Evolutionary conservation across 2,888 invertebrate genomes (phyloP), one percentile per base, ranked within the genome.

Genomic region (Drosophila mimica): DNA sequence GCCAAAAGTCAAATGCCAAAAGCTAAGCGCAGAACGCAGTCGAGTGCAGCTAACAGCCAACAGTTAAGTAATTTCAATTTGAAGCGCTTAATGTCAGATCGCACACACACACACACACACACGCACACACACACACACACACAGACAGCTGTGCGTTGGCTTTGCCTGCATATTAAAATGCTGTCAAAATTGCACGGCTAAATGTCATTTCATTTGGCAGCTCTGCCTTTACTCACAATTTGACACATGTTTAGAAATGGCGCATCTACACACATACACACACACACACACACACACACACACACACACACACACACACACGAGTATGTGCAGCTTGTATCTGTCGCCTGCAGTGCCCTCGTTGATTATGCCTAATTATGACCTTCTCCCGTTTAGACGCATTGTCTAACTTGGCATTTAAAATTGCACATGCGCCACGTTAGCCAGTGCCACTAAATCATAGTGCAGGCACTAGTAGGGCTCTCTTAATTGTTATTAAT

Each of bases 131-230:
- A 46, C 3, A 43, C 3, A 6, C 43, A 20, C 17, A 11, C n/a
- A 43, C 43, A 43, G 11, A 20, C 11, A 46, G 53, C 7, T 59
- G 31, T 20, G 54, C 11, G 59, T 53, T 74, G 59, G 73, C 54
- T 76, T 70, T 72, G 76, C 70, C 64, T 81, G 84, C 87, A 87
- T 83, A 82, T 87, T 87, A 83, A 87, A 85, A 78, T 74, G 81
- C 76, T 85, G 82, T 85, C 85, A 87, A 87, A 85, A 84, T 68
- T 82, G 80, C 81, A 77, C 87, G 66, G 87, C 84, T 84, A 86
- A 86, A 81, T 84, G 85, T 85, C 85, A 87, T 82, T 85, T 84
- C 74, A 81, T 86, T 86, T 84, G 71, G 64, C 77, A 76, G 72
- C 56, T 58, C 43, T 62, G 56, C 76, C 52, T 33, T 52, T 67